These are phyloP conservation scores for Platygyra sinensis DNA, from an alignment of 64 coral and sea anemone species.

Conservation along the genomic window DNA sequence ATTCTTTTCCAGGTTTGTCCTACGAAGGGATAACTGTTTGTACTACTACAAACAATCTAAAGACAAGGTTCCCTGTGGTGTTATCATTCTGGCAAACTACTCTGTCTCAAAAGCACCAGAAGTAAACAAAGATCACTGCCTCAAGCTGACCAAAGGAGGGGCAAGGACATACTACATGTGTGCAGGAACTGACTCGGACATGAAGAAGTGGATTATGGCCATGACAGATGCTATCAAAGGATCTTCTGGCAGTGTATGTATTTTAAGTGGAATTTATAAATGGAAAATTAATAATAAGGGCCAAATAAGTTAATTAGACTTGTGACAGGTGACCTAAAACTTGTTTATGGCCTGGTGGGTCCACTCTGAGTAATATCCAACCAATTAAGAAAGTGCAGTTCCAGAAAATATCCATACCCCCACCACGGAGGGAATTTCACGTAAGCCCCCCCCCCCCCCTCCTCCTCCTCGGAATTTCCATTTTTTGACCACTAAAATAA, in stretches of 20 bases:
- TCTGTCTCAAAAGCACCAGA: conserved; percentile 83
- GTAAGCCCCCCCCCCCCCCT: too few relatives aligned
- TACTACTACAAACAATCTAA: conserved; percentile 93
- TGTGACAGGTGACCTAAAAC: too few relatives aligned
- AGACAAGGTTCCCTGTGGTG: conserved; percentile 89
- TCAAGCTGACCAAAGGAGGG: conserved; percentile 94
- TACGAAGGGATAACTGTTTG: conserved; percentile 77
- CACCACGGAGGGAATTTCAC: too few relatives aligned
- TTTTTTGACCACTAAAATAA: too few relatives aligned
- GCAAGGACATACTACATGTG: conserved; percentile 84
- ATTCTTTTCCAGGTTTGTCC: conserved; percentile 49
- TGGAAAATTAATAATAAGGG: too few relatives aligned
- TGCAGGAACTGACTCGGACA: conserved; percentile 67
- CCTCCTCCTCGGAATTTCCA: too few relatives aligned
- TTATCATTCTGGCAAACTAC: conserved; percentile 84
- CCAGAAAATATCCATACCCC: too few relatives aligned
- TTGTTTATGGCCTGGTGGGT: too few relatives aligned
- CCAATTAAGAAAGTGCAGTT: too few relatives aligned
- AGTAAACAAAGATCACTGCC: conserved; percentile 73
- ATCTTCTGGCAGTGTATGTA: conserved; percentile 61
- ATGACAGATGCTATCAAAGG: conserved; percentile 70
- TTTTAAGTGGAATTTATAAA: neutral
- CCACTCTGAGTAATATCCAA: too few relatives aligned
- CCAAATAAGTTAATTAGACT: too few relatives aligned
- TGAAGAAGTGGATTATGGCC: conserved; percentile 89